Evolutionary conservation across 2,888 invertebrate species (phyloP), one percentile per base, ranked within the genome.

Genomic region (Ennomos erosarius): DNA sequence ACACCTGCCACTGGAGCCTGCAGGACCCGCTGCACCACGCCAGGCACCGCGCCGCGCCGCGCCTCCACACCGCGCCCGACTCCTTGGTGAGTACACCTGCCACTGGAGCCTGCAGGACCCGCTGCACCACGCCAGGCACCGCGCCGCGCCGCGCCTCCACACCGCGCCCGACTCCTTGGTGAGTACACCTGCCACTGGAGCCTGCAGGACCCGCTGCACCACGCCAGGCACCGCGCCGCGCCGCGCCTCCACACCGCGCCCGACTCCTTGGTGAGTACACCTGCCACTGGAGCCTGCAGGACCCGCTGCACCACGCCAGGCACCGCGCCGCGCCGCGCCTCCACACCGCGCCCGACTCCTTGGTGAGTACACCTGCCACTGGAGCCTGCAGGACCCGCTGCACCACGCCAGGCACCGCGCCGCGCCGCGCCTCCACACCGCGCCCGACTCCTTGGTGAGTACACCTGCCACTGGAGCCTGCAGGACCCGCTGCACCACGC

Each of bases 321-420:
- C 51, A 71, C 49, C 67, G 71, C 50, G 44, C 59, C 70, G 54
- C 66, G 65, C 68, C 64, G 42, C 74, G 59, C 62, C 71, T 69
- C 40, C 74, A 72, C 45, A 66, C 75, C 8, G 73, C 79, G 40
- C 90, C 90, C 0, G 88, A 90, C 72, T 90, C 90, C 0, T 67
- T 90, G 81, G 90, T 89, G 50, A 71, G 68, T 60, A 8, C 1
- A n/a, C 9, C 36, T 12, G 2, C 9, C 37, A 8, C 16, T 46
- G 33, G 26, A 26, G 98, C 38, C 93, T 99, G 66, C 95, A 97
- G 68, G 96, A 97, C 62, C 96, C 96, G 79, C 94, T 67, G 64
- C 64, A 63, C 63, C 55, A 54, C 47, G 66, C 65, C 55, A 71
- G 59, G 1, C 51, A 71, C 49, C 67, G 71, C 50, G 44, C 59